Evolutionary conservation across 2,113 vertebrate species (phyloP).

Genomic region (Haplochromis burtoni): DNA sequence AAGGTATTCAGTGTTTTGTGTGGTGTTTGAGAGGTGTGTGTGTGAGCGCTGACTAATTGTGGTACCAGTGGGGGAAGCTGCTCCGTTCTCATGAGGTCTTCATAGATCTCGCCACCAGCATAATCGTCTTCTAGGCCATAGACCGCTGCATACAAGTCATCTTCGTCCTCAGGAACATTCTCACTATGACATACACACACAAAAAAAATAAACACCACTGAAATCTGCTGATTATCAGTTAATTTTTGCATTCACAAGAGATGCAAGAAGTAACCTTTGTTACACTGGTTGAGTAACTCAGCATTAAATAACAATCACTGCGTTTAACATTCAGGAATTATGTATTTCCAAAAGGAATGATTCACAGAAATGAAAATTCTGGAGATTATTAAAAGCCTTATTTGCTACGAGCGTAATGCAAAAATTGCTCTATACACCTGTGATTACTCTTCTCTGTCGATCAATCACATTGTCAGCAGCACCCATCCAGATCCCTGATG

Average conservation of each 20-base stretch:
- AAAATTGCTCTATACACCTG: background rate
- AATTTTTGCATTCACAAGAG: background rate
- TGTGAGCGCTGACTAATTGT: background rate
- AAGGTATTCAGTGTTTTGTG: background rate
- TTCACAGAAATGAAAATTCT: background rate
- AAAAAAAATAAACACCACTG: background rate
- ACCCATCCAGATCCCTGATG: background rate
- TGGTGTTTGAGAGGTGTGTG: background rate
- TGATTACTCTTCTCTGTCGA: background rate
- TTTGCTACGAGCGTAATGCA: background rate
- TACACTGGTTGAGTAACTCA: background rate
- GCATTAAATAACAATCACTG: background rate
- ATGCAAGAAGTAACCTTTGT: background rate
- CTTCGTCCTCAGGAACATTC: slow-evolving; percentile 75
- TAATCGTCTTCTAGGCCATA: slow-evolving; percentile 73
- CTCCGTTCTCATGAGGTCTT: slow-evolving; percentile 89
- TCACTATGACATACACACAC: slow-evolving; percentile 66
- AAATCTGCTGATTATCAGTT: background rate
- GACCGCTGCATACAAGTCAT: slow-evolving; percentile 82
- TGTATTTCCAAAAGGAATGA: background rate
- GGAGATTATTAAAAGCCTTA: background rate
- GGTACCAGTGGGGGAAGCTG: slow-evolving; percentile 73
- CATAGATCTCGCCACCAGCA: slow-evolving; percentile 87
- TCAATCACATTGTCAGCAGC: background rate
- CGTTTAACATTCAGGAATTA: background rate